Evolutionary conservation across 2,888 invertebrate species (phyloP).

Genomic region (Subacronicta megacephala): DNA sequence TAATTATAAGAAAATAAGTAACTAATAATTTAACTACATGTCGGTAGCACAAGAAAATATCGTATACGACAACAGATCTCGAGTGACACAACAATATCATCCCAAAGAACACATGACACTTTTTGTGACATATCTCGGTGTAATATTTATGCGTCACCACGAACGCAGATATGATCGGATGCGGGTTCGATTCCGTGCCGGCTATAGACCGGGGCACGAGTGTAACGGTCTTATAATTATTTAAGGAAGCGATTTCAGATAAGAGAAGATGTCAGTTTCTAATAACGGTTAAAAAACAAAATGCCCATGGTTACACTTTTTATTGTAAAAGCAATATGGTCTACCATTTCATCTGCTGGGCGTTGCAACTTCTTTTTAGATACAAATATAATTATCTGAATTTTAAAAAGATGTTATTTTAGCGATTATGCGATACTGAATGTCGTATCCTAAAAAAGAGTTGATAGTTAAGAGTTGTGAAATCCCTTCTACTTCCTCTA

Average conservation of each 20-base stretch:
- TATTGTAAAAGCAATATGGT: too few species aligned
- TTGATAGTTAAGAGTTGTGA: too few species aligned
- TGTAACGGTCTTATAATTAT: conserved; percentile 66
- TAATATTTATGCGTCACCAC: conserved; percentile 82
- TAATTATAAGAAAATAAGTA: too few species aligned
- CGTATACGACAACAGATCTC: conserved; percentile 34
- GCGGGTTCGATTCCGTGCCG: conserved; percentile 78
- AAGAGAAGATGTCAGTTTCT: conserved; percentile 34
- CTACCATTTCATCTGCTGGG: too few species aligned
- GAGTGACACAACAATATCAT: conserved; percentile 60
- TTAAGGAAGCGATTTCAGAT: conserved; percentile 45
- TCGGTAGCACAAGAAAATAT: not conserved
- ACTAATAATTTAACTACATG: too few species aligned
- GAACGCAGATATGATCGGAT: conserved; percentile 82
- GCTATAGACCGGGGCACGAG: conserved; percentile 56
- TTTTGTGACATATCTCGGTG: conserved; percentile 59
- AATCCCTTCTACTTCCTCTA: too few species aligned
- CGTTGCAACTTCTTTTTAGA: too few species aligned
- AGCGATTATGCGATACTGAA: too few species aligned
- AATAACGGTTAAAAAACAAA: conserved; percentile 18
- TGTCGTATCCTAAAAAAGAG: too few species aligned
- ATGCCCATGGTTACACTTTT: too few species aligned
- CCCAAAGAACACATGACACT: conserved; percentile 51
- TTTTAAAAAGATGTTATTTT: too few species aligned
- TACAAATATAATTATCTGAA: too few species aligned